A percentile compares a stretch with the other conserved stretches of the same genome.
phyloP scores from a whole-genome alignment of 2,113 vertebrate genomes.

The Entomyzon cyanotis region DNA sequence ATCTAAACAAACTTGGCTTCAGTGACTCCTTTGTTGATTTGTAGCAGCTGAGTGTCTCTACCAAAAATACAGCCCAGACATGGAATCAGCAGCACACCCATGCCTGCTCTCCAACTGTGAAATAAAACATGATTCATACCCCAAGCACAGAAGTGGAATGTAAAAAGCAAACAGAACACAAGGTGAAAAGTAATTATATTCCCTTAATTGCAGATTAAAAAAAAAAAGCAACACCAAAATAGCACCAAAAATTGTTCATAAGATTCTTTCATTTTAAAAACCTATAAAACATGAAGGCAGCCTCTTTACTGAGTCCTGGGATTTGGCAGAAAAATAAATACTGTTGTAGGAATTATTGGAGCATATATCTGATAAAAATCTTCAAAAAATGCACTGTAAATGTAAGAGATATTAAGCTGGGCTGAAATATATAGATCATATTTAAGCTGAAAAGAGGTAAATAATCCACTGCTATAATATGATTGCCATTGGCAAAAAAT shows the following conservation, averaged over 20 bases:
- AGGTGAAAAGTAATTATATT: slow-evolving; percentile 51
- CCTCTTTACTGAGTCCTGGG: background rate
- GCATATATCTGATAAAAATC: background rate
- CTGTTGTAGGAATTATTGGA: background rate
- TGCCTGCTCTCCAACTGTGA: background rate
- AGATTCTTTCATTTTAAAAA: background rate
- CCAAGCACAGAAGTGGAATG: background rate
- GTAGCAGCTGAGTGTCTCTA: background rate
- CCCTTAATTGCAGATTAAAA: background rate
- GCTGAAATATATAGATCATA: slow-evolving; percentile 2
- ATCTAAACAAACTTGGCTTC: slow-evolving; percentile 7
- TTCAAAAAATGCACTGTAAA: background rate
- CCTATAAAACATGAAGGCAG: background rate
- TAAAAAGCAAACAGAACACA: slow-evolving; percentile 42
- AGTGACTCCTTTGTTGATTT: background rate
- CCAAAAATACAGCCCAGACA: background rate
- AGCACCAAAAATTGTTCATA: background rate
- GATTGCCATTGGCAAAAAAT: slow-evolving; percentile 28
- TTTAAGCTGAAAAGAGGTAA: slow-evolving; percentile 40
- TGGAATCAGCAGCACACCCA: slow-evolving; percentile 26
- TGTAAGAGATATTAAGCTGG: background rate
- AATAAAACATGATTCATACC: slow-evolving; percentile 41
- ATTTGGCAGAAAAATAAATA: slow-evolving; percentile 16
- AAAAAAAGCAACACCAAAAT: background rate
- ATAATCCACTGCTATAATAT: slow-evolving; percentile 8